Percentiles rank a stretch among this genome's conserved stretches.
Evolutionary conservation across 2,113 vertebrate genomes (phyloP).

Genomic region (Penelope pileata): DNA sequence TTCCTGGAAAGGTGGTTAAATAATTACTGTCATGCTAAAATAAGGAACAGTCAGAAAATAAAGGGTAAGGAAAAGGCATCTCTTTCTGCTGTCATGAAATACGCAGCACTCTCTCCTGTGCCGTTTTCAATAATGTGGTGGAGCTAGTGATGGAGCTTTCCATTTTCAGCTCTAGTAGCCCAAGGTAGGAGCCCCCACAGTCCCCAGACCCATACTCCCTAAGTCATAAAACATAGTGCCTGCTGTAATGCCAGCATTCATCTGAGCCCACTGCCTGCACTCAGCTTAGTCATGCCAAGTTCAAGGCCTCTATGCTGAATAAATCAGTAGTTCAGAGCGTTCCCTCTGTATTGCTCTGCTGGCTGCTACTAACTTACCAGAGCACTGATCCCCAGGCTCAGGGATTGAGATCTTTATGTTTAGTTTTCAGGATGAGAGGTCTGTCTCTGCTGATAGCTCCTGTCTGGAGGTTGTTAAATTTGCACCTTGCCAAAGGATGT

Average conservation of each 20-base stretch:
- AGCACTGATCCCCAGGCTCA: background rate
- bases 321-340: background rate
- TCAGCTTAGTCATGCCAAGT: background rate
- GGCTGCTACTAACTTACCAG: background rate
- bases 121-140: background rate
- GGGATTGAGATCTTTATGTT: background rate
- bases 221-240: background rate
- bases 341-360: background rate
- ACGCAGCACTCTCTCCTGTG: background rate
- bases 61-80: background rate
- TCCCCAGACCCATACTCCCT: background rate
- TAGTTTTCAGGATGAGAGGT: background rate
- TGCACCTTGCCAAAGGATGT: background rate
- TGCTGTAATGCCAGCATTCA: constrained; percentile 13
- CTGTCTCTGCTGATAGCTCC: background rate
- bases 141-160: background rate
- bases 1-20: constrained; percentile 44
- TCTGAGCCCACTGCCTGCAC: background rate
- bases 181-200: background rate
- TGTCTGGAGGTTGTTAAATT: constrained; percentile 3
- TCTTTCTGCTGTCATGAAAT: background rate
- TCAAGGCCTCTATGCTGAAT: constrained; percentile 15
- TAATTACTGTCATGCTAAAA: constrained; percentile 30
- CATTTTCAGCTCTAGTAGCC: background rate
- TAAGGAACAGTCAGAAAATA: background rate